Base-by-base conservation (phyloP, 2,113 vertebrate genomes). In the Actinemys pallida region DNA sequence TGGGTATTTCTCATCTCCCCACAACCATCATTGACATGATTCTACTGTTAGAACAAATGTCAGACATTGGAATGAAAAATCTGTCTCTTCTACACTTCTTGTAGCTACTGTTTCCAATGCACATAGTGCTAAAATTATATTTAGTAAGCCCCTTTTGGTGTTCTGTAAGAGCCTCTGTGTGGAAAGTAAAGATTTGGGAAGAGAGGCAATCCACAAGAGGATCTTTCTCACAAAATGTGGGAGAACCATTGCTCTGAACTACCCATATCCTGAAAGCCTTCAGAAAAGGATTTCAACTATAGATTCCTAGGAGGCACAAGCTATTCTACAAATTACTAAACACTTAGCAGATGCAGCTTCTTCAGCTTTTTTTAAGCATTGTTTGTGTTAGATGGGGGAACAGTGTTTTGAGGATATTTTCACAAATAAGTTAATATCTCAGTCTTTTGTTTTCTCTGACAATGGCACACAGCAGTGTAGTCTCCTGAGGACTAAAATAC, bases 291-390 rank as follows among this genome's bases (percentile, higher is more conserved):
- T 83, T 88, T 80, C 31, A 54, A 25, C 19, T 31, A 27, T 16
- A 42, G 50, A 54, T 92, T 92, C 22, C 39, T 50, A 49, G 85
- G 65, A 25, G 24, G 42, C 22, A 47, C 20, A 54, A 59, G 39
- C 42, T 45, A 2, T 78, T 25, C 24, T 78, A 83, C 10, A 80
- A 17, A 83, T 82, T 49, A 79, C 10, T 31, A 29, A 52, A 6
- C 27, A 62, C n/a, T 81, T 62, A 75, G 56, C 75, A 65, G 8
- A 27, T 65, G 47, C 42, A 47, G 45, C 84, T 84, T 76, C 20
- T 42, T 84, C 1, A 29, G 65, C 8, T 31, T 65, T 56, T 16
- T 49, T 8, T 5, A 53, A 35, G 2, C 0, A 0, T 54, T 42
- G 78, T 13, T 84, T 29, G 2, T 76, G 5, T 84, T 78, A 84